A percentile compares a stretch with the other conserved stretches of the same genome.
phyloP scores from a whole-genome alignment of 2,888 invertebrate genomes.

The Dichetophora obliterata region DNA sequence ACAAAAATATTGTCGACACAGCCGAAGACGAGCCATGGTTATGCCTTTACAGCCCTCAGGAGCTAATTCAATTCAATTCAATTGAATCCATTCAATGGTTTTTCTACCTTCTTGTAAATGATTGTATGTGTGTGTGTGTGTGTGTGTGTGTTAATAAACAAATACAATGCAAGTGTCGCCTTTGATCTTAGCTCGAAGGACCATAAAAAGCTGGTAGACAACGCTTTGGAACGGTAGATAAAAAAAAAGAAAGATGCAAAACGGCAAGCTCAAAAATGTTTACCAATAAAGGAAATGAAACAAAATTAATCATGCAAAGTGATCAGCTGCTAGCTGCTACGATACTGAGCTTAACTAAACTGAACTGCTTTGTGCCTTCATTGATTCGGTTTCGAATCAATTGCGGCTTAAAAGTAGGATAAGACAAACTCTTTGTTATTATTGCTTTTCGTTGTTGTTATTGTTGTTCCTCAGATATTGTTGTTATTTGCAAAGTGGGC shows the following conservation, averaged over 20 bases:
- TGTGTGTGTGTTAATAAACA: slow-evolving; percentile 28
- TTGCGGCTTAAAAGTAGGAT: slow-evolving; percentile 29
- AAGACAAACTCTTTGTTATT: slow-evolving; percentile 12
- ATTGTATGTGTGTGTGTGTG: neutral
- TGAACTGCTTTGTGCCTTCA: neutral
- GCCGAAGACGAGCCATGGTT: neutral
- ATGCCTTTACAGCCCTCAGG: slow-evolving; percentile 12
- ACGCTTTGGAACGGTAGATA: neutral
- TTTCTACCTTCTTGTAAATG: neutral
- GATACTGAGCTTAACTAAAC: neutral
- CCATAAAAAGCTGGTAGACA: neutral
- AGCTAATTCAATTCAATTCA: slow-evolving; percentile 13
- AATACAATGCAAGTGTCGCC: slow-evolving; percentile 31
- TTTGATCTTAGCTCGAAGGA: slow-evolving; percentile 31
- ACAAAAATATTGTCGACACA: slow-evolving; percentile 1
- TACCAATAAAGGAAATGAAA: slow-evolving; percentile 30
- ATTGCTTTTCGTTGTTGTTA: neutral
- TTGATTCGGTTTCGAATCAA: slow-evolving; percentile 28
- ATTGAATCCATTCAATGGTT: neutral
- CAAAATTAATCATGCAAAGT: slow-evolving; percentile 35
- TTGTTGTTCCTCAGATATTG: neutral
- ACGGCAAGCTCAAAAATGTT: neutral
- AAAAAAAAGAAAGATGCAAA: neutral
- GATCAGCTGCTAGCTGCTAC: slow-evolving; percentile 5
- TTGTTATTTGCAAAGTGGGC: neutral